Evolutionary conservation across 2,113 vertebrate genomes (phyloP), one percentile per base, ranked within the genome.

Genomic region (Bombycilla garrulus): DNA sequence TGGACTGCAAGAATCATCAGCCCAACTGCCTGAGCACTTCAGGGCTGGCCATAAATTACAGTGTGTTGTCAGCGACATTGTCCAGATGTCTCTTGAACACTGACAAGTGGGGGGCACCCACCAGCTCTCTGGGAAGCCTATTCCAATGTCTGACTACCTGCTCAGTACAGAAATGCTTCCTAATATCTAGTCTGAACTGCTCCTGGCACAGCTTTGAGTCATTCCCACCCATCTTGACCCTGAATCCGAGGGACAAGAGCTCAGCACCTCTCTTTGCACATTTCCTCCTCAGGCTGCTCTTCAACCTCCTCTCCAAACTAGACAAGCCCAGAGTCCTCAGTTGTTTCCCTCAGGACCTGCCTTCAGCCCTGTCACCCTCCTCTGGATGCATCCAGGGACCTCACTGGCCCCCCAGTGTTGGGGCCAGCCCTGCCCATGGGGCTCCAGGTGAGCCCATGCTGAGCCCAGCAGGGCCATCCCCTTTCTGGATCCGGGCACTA

Each of bases 331-430:
- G 14, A 65, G 50, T 17, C n/a, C 22, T 58, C n/a, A 64, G 31
- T 26, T 15, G 18, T 26, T 23, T 35, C 36, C 70, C 33, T 50
- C 20, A 61, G 40, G n/a, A 54, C 40, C 13, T 61, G 14, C 33
- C 14, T 44, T 69, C 65, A 40, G n/a, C 38, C 51, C 45, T 53
- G 12, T 22, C 38, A 20, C n/a, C 8, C 16, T 74, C 11, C 11
- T 62, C 42, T 56, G 35, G 20, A 38, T 1, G 6, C 31, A 29
- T 25, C 36, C 69, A 10, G 44, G 48, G 42, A 38, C 31, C 35
- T 50, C n/a, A n/a, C n/a, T n/a, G n/a, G n/a, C n/a, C n/a, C 20
- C 20, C 4, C 7, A 26, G 9, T 2, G 24, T 1, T 14, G 26
- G 66, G n/a, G 31, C 71, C 24, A 54, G 40, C 65, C 65, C n/a